A percentile compares a stretch with the other conserved stretches of the same genome.
phyloP scores from a whole-genome alignment of 2,797 vertebrate genomes.

The Holocentrus rufus region DNA sequence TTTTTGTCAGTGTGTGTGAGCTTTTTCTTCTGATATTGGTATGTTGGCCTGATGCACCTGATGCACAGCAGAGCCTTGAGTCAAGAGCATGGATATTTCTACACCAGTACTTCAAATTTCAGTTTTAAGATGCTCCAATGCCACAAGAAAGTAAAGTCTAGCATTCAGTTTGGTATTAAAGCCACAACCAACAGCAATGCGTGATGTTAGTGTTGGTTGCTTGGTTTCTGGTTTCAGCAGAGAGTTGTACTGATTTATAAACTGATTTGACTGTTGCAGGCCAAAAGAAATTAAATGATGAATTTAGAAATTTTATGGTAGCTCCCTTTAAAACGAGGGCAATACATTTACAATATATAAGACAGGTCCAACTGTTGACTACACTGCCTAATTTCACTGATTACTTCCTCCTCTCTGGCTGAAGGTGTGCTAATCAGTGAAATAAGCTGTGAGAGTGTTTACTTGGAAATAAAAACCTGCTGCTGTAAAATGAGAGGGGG shows the following conservation, averaged over 20 bases:
- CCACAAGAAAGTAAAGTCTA: too few relatives aligned
- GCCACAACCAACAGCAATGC: background rate
- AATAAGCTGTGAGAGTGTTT: constrained; percentile 10
- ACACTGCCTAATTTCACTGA: constrained; percentile 2
- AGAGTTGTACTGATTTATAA: background rate
- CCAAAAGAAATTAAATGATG: constrained; percentile 9
- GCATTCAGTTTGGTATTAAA: too few relatives aligned
- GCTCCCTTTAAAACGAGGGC: constrained; percentile 31
- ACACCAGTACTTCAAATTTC: background rate
- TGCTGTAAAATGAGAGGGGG: background rate
- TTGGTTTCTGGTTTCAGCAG: too few relatives aligned
- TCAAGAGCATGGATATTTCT: too few relatives aligned
- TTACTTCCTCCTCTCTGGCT: background rate
- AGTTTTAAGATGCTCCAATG: background rate
- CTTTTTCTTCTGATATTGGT: too few relatives aligned
- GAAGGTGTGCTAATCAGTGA: constrained; percentile 31
- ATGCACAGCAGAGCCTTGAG: too few relatives aligned
- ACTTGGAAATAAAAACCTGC: constrained; percentile 6
- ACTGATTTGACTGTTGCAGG: constrained; percentile 7
- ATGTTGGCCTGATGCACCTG: too few relatives aligned
- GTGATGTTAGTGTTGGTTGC: too few relatives aligned
- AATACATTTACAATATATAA: constrained; percentile 1
- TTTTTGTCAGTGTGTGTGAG: too few relatives aligned
- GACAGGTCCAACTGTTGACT: too few relatives aligned
- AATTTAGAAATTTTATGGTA: constrained; percentile 32